Percentiles rank a stretch among this genome's conserved stretches.
phyloP scores from a whole-genome alignment of 2,797 vertebrate genomes.

The Pipistrellus pygmaeus region DNA sequence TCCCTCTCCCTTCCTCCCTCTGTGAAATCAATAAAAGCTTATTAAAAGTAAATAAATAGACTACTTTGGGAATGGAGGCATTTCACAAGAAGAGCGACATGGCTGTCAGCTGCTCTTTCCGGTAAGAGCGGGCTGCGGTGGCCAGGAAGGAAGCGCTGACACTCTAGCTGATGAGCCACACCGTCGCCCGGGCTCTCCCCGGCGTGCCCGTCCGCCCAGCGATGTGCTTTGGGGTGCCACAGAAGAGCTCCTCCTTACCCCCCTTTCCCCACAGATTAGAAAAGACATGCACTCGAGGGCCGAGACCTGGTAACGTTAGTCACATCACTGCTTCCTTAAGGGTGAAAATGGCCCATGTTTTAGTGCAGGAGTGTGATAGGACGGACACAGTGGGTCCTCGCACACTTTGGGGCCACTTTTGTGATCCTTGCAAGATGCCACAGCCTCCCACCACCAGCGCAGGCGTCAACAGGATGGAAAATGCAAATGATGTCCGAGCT shows the following conservation, averaged over 20 bases:
- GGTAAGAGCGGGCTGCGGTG: neutral
- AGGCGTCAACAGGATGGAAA: neutral
- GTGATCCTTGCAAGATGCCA: neutral
- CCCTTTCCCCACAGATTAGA: neutral
- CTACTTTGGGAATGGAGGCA: neutral
- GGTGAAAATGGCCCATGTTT: neutral
- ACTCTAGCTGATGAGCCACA: neutral
- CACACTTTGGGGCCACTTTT: neutral
- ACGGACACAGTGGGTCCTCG: too few species aligned
- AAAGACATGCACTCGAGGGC: neutral
- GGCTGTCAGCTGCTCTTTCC: neutral
- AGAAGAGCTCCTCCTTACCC: neutral
- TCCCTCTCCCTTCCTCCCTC: too few species aligned
- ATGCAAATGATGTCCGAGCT: neutral
- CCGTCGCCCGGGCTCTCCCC: neutral
- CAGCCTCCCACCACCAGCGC: neutral
- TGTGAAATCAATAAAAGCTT: too few species aligned
- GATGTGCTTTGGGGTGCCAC: fast-evolving
- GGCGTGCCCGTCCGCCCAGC: fast-evolving
- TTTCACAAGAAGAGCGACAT: neutral
- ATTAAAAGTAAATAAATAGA: too few species aligned
- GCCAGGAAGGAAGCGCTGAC: neutral
- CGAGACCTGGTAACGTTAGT: neutral
- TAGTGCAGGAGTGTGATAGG: neutral
- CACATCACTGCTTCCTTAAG: neutral